These are phyloP conservation scores for Galbula dea DNA, from an alignment of 2,113 vertebrate species.

Conservation along the genomic window DNA sequence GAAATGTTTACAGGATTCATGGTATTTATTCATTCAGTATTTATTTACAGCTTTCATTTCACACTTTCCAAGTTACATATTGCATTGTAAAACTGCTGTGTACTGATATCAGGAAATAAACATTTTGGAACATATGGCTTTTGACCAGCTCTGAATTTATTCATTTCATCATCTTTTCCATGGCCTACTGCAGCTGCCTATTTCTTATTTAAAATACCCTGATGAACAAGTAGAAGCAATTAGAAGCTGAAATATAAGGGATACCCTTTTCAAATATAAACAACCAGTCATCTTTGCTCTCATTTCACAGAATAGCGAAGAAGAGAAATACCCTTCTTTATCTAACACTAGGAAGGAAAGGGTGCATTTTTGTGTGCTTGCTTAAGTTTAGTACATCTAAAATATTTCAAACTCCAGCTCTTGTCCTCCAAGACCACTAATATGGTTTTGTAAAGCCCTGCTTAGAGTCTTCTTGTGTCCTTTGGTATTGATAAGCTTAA, in stretches of 20 bases:
- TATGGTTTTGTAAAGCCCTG: background rate
- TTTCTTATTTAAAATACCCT: background rate
- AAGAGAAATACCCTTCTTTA: background rate
- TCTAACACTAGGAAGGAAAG: background rate
- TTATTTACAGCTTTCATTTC: conserved; percentile 44
- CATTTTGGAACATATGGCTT: background rate
- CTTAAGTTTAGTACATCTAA: background rate
- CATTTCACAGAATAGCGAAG: background rate
- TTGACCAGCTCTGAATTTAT: background rate
- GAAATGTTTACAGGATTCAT: background rate
- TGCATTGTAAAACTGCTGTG: conserved; percentile 26
- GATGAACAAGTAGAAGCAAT: background rate
- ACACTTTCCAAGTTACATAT: conserved; percentile 20
- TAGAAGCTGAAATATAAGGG: background rate
- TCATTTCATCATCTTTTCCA: background rate
- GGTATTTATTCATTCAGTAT: background rate
- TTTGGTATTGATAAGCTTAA: background rate
- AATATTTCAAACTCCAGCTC: background rate
- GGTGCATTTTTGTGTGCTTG: background rate
- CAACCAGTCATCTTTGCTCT: background rate
- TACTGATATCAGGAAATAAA: conserved; percentile 10
- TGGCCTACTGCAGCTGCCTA: background rate
- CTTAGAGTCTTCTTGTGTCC: background rate
- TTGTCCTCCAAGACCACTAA: background rate
- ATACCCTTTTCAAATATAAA: background rate